These are phyloP conservation scores for Pollenia amentaria DNA, from an alignment of 2,888 invertebrate genomes.

Conservation along the genomic window DNA sequence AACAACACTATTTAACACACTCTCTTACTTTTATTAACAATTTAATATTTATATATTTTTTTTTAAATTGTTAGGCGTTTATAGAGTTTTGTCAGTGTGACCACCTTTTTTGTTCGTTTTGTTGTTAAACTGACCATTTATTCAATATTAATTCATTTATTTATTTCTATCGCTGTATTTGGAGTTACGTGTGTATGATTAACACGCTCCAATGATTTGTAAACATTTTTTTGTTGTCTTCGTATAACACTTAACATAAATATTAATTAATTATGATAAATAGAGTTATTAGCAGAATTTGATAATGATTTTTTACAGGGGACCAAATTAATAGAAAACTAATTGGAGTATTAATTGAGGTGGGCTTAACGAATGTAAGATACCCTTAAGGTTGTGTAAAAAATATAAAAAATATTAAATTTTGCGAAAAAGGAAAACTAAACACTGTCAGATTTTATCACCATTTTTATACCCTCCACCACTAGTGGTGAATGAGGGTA, in stretches of 20 bases:
- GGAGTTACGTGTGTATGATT: constrained; percentile 44
- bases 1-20: constrained; percentile 42
- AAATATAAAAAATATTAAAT: too few relatives aligned
- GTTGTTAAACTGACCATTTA: constrained; percentile 43
- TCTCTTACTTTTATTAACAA: constrained; percentile 5
- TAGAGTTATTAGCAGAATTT: constrained; percentile 9
- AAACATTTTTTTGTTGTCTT: not conserved
- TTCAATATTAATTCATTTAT: not conserved
- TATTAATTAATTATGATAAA: constrained; percentile 48
- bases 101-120: not conserved
- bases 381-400: too few relatives aligned
- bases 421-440: too few relatives aligned
- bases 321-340: too few relatives aligned
- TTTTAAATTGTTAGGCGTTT: not conserved
- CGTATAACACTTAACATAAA: constrained; percentile 27
- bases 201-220: constrained; percentile 54
- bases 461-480: too few relatives aligned
- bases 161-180: not conserved
- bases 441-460: too few relatives aligned
- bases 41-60: constrained; percentile 8
- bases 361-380: too few relatives aligned
- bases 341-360: too few relatives aligned
- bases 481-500: too few relatives aligned
- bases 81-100: not conserved
- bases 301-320: not conserved